These are phyloP conservation scores for Anneissia japonica DNA, from an alignment of 35 echinoderm and acorn worm species.

Conservation along the genomic window DNA sequence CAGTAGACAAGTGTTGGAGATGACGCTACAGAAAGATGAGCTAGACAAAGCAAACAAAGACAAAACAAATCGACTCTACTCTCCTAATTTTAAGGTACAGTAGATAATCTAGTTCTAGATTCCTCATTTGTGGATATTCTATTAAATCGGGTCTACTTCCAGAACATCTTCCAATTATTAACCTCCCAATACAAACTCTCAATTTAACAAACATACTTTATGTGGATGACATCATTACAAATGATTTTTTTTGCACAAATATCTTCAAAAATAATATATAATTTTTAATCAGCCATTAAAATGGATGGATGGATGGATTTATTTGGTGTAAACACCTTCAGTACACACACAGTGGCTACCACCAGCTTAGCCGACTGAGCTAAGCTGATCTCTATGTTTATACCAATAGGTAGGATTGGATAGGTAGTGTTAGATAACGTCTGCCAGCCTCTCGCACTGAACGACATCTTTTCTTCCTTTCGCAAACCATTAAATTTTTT, in stretches of 20 bases:
- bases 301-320: no score
- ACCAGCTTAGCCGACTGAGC: no score
- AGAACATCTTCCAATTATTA: background rate
- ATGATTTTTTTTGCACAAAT: background rate
- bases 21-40: constrained; percentile 70
- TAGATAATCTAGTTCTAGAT: no score
- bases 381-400: no score
- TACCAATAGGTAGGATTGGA: no score
- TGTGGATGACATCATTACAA: background rate
- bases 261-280: background rate
- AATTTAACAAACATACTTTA: background rate
- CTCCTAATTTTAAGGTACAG: constrained; percentile 95
- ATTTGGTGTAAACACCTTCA: no score
- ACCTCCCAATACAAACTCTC: background rate
- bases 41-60: constrained; percentile 92
- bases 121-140: no score
- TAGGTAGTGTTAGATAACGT: no score
- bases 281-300: background rate
- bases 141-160: background rate
- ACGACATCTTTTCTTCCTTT: no score
- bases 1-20: background rate
- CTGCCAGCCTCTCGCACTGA: no score
- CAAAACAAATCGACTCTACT: constrained; percentile 86
- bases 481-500: no score
- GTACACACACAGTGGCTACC: no score